Evolutionary conservation across 2,113 vertebrate genomes (phyloP), one percentile per base, ranked within the genome.

Genomic region (Penelope pileata): DNA sequence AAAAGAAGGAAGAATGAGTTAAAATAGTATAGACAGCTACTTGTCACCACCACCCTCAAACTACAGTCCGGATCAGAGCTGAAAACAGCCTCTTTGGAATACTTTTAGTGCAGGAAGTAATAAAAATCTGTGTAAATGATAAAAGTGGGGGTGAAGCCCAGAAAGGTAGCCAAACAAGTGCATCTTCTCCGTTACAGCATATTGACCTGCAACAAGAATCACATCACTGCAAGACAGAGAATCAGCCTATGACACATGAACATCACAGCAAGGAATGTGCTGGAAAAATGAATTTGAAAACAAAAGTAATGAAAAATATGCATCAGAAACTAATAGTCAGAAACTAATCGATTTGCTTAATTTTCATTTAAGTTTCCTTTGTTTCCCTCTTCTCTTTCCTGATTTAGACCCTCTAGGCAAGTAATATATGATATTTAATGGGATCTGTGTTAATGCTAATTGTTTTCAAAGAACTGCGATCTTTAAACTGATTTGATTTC

Each of bases 401-500:
- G 50, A 68, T 54, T 72, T 85, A 83, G 45, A 79, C 45, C 24
- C 56, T 86, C 54, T 88, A 56, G 82, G 40, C 1, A 11, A 93
- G 66, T 70, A 86, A 75, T 75, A 89, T 23, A 59, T 88, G 88
- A 60, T 83, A 62, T 54, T 86, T 82, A 94, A 94, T 94, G 67
- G 19, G 53, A 88, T 87, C 38, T 82, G 9, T 69, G 62, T 45
- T 93, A 73, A 90, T 50, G 53, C 9, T 93, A 92, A 87, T 96
- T 86, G 76, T 91, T 93, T 92, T 83, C 40, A 76, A 90, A 90
- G 77, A 94, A 68, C 64, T 63, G 23, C 91, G 42, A 86, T 96
- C 58, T 95, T 97, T 88, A 91, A 94, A 93, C 16, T 84, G 29
- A 79, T 94, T 92, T 91, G 72, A 45, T 96, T 95, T 94, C 86